These are phyloP conservation scores for Euspilapteryx auroguttella DNA, from an alignment of 2,888 invertebrate genomes.

Conservation along the genomic window DNA sequence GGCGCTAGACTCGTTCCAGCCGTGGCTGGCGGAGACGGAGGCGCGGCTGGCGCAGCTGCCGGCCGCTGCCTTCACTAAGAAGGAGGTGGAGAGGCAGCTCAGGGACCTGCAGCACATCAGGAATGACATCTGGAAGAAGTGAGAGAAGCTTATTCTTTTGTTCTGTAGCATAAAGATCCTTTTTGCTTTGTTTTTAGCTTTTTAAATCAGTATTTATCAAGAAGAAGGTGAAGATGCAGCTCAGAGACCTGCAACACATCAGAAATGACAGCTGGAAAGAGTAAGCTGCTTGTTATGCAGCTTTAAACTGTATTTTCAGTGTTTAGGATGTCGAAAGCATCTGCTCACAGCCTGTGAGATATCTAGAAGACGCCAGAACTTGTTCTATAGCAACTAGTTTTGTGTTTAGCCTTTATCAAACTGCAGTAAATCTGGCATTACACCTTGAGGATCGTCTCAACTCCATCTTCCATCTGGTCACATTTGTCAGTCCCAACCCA, in stretches of 20 bases:
- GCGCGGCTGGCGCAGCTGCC: slow-evolving; percentile 78
- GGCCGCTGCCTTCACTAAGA: slow-evolving; percentile 79
- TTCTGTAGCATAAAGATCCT: background rate
- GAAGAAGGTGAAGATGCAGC: slow-evolving; percentile 83
- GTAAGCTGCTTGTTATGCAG: slow-evolving; percentile 14
- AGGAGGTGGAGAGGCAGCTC: slow-evolving; percentile 85
- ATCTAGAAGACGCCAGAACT: no score
- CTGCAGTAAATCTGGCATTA: no score
- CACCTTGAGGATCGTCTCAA: no score
- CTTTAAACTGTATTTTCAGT: no score
- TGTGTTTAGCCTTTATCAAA: no score
- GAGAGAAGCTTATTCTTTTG: slow-evolving; percentile 1
- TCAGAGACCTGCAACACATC: slow-evolving; percentile 85
- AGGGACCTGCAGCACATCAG: slow-evolving; percentile 86
- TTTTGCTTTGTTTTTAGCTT: no score
- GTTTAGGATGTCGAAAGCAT: no score
- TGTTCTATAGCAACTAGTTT: no score
- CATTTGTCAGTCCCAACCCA: no score
- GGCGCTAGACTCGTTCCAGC: slow-evolving; percentile 81
- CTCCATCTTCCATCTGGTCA: no score
- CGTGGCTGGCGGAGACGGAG: slow-evolving; percentile 88
- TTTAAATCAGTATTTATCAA: no score
- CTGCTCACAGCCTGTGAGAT: no score
- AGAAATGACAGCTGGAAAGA: slow-evolving; percentile 92
- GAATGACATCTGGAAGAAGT: slow-evolving; percentile 89